A percentile compares a stretch with the other conserved stretches of the same genome.
Evolutionary conservation across 2,888 invertebrate species (phyloP).

Genomic region (Linyphia triangularis): DNA sequence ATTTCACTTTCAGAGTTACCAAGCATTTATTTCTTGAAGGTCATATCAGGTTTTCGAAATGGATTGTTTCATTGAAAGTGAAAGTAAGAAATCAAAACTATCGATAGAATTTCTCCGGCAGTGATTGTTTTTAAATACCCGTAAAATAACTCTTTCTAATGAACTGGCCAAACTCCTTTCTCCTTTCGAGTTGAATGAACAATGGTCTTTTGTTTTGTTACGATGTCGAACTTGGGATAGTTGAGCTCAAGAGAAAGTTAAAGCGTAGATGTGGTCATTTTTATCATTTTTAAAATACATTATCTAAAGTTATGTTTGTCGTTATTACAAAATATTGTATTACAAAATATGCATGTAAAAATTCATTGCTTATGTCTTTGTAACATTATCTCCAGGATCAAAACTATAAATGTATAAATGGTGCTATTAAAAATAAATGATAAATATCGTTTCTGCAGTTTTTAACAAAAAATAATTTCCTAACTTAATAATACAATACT

Average conservation of each 20-base stretch:
- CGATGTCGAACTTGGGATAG: too few species aligned
- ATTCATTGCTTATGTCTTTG: slow-evolving; percentile 55
- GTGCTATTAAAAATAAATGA: too few species aligned
- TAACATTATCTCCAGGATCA: too few species aligned
- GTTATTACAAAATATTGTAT: neutral
- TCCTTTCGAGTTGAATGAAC: neutral
- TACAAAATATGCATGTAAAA: neutral
- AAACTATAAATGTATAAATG: too few species aligned
- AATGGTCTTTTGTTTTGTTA: neutral
- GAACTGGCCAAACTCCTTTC: neutral
- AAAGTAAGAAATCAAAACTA: neutral
- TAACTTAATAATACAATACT: too few species aligned
- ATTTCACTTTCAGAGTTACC: neutral
- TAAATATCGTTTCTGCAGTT: too few species aligned
- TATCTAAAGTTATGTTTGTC: neutral
- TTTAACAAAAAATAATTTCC: too few species aligned
- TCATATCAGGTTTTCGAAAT: too few species aligned
- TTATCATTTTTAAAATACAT: neutral
- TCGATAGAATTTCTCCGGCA: neutral
- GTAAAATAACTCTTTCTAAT: neutral
- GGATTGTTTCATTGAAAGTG: neutral
- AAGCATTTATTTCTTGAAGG: neutral
- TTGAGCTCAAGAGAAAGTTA: too few species aligned
- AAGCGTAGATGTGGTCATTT: neutral
- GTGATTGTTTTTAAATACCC: neutral